Evolutionary conservation across 2,797 vertebrate genomes (phyloP).

Genomic region (Siniperca obscura): DNA sequence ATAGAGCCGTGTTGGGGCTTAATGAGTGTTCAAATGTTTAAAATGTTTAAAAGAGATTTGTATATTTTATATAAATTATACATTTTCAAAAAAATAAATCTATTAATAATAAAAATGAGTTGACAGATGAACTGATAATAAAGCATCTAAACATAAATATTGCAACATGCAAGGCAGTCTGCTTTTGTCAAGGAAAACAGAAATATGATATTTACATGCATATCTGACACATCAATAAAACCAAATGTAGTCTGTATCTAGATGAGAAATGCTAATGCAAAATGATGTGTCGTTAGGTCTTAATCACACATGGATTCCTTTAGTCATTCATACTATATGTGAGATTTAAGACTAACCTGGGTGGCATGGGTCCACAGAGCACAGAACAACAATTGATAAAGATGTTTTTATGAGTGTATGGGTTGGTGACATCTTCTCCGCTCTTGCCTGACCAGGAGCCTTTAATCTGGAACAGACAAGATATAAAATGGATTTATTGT

Average conservation of each 20-base stretch:
- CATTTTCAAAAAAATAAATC: background rate
- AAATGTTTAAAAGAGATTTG: background rate
- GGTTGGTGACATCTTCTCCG: slow-evolving; percentile 90
- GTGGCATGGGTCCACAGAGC: slow-evolving; percentile 94
- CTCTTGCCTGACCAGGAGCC: slow-evolving; percentile 95
- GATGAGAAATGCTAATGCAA: background rate
- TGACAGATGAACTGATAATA: background rate
- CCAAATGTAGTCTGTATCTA: too few relatives aligned
- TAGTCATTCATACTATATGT: background rate
- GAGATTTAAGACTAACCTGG: slow-evolving; percentile 85
- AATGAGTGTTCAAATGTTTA: background rate
- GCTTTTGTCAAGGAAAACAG: background rate
- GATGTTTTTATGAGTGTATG: slow-evolving; percentile 94
- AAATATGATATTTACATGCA: background rate
- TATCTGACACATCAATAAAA: background rate
- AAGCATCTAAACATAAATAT: background rate
- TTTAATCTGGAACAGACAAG: slow-evolving; percentile 89
- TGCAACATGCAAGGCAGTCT: background rate
- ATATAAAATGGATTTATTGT: background rate
- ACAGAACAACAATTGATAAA: slow-evolving; percentile 93
- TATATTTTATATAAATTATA: background rate
- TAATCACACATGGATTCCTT: background rate
- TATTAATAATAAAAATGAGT: background rate
- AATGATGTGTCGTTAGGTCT: background rate
- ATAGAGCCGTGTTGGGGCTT: background rate